A percentile compares a stretch with the other conserved stretches of the same genome.
phyloP scores from a whole-genome alignment of 2,888 invertebrate species.

The Temnothorax unifasciatus region DNA sequence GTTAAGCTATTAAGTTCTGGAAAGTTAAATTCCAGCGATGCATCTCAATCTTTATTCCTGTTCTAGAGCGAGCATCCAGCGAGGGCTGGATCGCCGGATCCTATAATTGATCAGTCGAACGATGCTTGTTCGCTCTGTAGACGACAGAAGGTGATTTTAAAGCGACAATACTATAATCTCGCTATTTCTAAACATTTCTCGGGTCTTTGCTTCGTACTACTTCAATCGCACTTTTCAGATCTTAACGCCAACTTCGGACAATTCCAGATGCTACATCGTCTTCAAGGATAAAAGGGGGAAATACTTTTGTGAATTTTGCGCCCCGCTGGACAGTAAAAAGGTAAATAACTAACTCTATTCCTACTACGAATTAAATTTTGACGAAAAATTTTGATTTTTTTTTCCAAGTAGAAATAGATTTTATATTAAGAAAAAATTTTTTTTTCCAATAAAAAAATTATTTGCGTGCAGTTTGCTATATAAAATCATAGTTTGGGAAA shows the following conservation, averaged over 20 bases:
- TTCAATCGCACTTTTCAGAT: not conserved
- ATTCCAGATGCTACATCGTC: constrained; percentile 45
- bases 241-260: not conserved
- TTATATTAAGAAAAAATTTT: not conserved
- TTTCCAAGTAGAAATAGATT: too few relatives aligned
- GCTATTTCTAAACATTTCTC: not conserved
- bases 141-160: constrained; percentile 48
- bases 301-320: constrained; percentile 65
- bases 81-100: not conserved
- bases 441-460: not conserved
- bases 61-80: not conserved
- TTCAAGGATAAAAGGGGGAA: constrained; percentile 60
- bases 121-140: constrained; percentile 45
- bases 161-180: not conserved
- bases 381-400: too few relatives aligned
- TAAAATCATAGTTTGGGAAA: not conserved
- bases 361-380: not conserved
- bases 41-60: not conserved
- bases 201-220: not conserved
- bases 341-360: not conserved
- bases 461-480: not conserved
- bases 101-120: not conserved
- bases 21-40: not conserved
- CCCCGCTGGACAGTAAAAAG: constrained; percentile 20
- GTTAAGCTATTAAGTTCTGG: not conserved